phyloP scores from a whole-genome alignment of 2,888 invertebrate genomes.

The Drosophila mettleri region DNA sequence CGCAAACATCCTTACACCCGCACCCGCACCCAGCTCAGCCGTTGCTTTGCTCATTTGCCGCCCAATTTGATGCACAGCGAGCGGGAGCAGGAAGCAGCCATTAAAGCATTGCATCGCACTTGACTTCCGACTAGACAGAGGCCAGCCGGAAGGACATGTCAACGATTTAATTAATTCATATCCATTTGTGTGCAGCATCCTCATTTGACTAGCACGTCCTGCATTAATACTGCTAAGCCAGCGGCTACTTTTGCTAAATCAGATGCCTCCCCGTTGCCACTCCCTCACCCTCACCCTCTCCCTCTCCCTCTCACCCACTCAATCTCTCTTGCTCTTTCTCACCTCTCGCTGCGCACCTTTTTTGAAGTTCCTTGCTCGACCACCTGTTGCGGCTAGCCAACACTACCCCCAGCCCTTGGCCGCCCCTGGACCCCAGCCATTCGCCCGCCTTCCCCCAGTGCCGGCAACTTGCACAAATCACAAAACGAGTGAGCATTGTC shows the following conservation, averaged over 20 bases:
- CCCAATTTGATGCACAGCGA: constrained; percentile 58
- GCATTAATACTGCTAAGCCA: constrained; percentile 2
- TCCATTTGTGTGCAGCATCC: constrained; percentile 31
- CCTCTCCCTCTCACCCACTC: background rate
- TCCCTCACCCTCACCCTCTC: background rate
- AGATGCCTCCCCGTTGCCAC: background rate
- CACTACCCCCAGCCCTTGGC: background rate
- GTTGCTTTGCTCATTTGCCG: constrained; percentile 48
- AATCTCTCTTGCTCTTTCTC: background rate
- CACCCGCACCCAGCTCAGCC: no score
- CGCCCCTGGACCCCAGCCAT: background rate
- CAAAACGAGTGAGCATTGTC: background rate
- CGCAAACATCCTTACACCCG: background rate
- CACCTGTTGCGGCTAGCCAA: constrained; percentile 22
- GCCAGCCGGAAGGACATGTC: constrained; percentile 4
- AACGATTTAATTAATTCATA: constrained; percentile 34
- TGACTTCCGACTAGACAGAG: background rate
- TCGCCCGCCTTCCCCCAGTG: background rate
- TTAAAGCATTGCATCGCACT: constrained; percentile 4
- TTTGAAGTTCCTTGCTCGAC: constrained; percentile 6
- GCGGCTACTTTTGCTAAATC: constrained; percentile 8
- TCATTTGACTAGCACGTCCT: constrained; percentile 29
- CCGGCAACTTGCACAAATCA: constrained; percentile 1
- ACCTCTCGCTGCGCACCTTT: constrained; percentile 20
- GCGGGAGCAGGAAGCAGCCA: background rate